Conservation (phyloP, 2,113 vertebrate genomes). For the Anthoscopus minutus region DNA sequence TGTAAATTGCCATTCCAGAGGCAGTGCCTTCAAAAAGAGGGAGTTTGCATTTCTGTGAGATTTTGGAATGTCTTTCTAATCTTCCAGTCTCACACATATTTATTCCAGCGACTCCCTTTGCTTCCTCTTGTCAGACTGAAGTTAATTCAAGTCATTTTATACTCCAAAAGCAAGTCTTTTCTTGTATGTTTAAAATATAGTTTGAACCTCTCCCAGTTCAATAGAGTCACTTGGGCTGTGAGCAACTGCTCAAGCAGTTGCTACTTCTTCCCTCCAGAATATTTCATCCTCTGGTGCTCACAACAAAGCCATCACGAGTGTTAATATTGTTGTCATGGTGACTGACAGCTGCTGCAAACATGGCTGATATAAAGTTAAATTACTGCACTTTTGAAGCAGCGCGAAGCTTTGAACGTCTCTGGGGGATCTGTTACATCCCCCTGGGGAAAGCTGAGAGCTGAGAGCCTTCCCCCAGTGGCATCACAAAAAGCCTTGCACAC, state of each 20-base stretch:
- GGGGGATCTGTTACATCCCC: background rate
- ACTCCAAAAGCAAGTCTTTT: background rate
- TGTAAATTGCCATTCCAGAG: background rate
- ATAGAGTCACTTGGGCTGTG: background rate
- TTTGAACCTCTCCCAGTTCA: conserved; percentile 18
- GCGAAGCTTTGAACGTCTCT: background rate
- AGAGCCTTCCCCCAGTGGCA: background rate
- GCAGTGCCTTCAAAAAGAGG: background rate
- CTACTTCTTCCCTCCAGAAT: background rate
- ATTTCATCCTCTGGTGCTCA: background rate
- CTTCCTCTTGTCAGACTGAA: conserved; percentile 2
- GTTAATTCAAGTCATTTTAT: conserved; percentile 31
- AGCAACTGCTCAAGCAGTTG: background rate
- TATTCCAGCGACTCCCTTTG: background rate
- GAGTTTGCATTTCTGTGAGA: background rate
- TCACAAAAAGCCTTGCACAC: background rate
- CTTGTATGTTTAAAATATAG: background rate
- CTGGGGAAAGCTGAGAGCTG: background rate
- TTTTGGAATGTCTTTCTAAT: background rate
- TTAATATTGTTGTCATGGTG: conserved; percentile 47
- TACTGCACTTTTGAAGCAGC: background rate
- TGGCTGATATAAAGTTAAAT: background rate
- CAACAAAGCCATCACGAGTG: background rate
- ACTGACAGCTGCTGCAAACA: conserved; percentile 57
- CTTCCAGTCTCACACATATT: background rate